Percentiles rank a stretch among this genome's conserved stretches.
These are phyloP conservation scores for Stigmatopora argus DNA, from an alignment of 2,113 vertebrate species.

Conservation along the genomic window DNA sequence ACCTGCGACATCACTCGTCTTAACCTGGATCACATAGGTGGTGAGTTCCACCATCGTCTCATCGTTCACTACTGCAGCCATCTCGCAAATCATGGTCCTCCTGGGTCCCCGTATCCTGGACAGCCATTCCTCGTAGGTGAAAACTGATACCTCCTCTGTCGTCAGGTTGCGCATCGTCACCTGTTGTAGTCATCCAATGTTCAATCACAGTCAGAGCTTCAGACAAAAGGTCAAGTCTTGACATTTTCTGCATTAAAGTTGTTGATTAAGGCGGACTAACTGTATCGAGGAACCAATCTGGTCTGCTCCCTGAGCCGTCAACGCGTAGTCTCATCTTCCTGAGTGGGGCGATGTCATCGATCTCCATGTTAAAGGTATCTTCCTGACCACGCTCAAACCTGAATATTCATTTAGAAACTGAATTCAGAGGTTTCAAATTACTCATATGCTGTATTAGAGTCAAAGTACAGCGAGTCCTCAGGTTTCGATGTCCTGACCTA, in stretches of 20 bases:
- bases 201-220: not conserved
- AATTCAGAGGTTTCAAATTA: constrained; percentile 4
- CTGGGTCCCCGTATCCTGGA: constrained; percentile 78
- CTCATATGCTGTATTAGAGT: too few relatives aligned
- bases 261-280: constrained; percentile 23
- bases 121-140: constrained; percentile 88
- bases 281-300: constrained; percentile 84
- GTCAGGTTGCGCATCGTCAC: constrained; percentile 79
- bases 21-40: constrained; percentile 81
- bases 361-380: constrained; percentile 91
- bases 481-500: too few relatives aligned
- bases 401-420: constrained; percentile 12
- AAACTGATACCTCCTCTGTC: constrained; percentile 80
- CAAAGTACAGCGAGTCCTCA: too few relatives aligned
- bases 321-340: constrained; percentile 88
- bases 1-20: constrained; percentile 87
- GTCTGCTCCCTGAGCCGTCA: constrained; percentile 84
- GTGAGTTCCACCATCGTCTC: constrained; percentile 89
- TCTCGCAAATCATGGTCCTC: constrained; percentile 79
- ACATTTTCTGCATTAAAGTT: not conserved
- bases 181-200: constrained; percentile 56
- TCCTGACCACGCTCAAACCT: constrained; percentile 94
- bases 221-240: not conserved
- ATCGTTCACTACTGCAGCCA: constrained; percentile 80
- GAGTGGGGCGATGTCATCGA: constrained; percentile 86